A percentile compares a stretch with the other conserved stretches of the same genome.
Conservation (phyloP, 1,140 invertebrate species). For the Zaprionus nigranus region DNA sequence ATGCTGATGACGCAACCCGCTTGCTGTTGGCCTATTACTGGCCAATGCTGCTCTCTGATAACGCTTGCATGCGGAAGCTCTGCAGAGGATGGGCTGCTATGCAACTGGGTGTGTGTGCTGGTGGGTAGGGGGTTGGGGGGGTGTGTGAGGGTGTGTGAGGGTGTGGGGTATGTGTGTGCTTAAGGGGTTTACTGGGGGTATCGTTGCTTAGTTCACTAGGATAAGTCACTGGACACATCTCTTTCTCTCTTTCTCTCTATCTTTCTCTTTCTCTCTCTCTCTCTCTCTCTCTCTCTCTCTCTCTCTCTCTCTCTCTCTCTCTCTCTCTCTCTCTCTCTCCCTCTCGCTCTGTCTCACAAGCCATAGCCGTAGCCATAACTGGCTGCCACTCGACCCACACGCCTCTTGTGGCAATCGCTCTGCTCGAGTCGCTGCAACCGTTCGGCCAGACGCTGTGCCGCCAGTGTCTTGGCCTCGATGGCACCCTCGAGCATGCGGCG, state of each 20-base stretch:
- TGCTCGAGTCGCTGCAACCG: conserved; percentile 69
- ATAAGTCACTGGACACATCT: neutral
- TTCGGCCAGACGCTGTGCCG: conserved; percentile 73
- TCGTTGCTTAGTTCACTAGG: neutral
- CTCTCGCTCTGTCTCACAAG: conserved; percentile 13
- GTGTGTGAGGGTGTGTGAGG: no score
- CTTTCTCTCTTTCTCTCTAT: neutral
- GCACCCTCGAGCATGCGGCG: conserved; percentile 73
- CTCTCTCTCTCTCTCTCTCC: neutral
- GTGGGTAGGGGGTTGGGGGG: no score
- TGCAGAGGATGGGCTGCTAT: conserved; percentile 27
- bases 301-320: neutral
- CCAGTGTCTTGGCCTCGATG: conserved; percentile 70
- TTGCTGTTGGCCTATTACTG: conserved; percentile 39
- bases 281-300: neutral
- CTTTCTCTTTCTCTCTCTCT: neutral
- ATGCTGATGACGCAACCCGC: conserved; percentile 26
- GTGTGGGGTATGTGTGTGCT: neutral
- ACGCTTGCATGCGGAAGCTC: conserved; percentile 44
- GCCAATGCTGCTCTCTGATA: conserved; percentile 25
- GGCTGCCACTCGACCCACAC: conserved; percentile 11
- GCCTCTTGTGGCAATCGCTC: conserved; percentile 60
- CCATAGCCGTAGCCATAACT: conserved; percentile 35
- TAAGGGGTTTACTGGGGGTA: neutral
- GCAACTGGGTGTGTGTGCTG: conserved; percentile 6